Evolutionary conservation across 1,140 invertebrate genomes (phyloP).

Genomic region (Wasmannia auropunctata): DNA sequence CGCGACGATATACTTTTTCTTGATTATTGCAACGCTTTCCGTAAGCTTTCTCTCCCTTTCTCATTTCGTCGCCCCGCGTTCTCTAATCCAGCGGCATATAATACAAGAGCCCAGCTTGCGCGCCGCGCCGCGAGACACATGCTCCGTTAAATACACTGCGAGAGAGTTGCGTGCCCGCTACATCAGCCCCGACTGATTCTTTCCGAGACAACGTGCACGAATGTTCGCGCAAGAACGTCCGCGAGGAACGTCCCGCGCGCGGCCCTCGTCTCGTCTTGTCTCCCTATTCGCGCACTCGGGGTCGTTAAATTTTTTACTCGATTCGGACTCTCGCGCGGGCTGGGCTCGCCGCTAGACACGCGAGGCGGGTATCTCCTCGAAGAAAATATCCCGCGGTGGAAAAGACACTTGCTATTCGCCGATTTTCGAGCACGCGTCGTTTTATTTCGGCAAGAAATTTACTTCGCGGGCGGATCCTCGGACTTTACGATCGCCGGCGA

Average conservation of each 20-base stretch:
- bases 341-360: neutral
- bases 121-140: neutral
- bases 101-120: neutral
- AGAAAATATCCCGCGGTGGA: neutral
- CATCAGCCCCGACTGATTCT: conserved; percentile 1
- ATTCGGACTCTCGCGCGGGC: neutral
- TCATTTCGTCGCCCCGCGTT: neutral
- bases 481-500: neutral
- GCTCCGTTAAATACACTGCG: neutral
- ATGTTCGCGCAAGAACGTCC: conserved; percentile 22
- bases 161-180: conserved; percentile 14
- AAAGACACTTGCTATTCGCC: neutral
- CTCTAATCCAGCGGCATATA: neutral
- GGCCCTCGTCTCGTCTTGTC: conserved; percentile 16
- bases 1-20: neutral
- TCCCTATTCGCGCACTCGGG: neutral
- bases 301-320: conserved; percentile 41
- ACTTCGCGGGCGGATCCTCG: neutral
- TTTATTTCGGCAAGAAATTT: neutral
- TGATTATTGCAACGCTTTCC: neutral
- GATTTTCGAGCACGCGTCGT: neutral
- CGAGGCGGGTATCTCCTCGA: neutral
- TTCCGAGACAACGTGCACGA: neutral
- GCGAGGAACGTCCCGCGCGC: neutral
- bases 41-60: neutral